These are phyloP conservation scores for rabbit (Oryctolagus cuniculus) DNA, from an alignment of 2,113 vertebrate species.

Conservation along the genomic window mOryCun1.1 NC_091445.1:87830001-87830500, in stretches of 20 bases:
- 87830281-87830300: not conserved
- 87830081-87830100: not conserved
- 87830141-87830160: not conserved
- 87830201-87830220: not conserved
- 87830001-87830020: not conserved
- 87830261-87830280: not conserved
- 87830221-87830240: fast-evolving
- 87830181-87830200: not conserved
- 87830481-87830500: not conserved
- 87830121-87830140: not conserved
- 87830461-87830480: not conserved
- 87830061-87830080: not conserved
- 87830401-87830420: not conserved
- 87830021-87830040: not conserved
- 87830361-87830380: not conserved
- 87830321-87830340: not conserved
- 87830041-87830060: not conserved
- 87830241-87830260: not conserved
- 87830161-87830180: not conserved
- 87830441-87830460: constrained; percentile 11
- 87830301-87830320: not conserved
- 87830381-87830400: not conserved
- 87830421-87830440: not conserved
- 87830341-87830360: not conserved
- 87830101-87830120: not conserved